Evolutionary conservation across 2,888 invertebrate genomes (phyloP).

Genomic region (Aphodius granarius): DNA sequence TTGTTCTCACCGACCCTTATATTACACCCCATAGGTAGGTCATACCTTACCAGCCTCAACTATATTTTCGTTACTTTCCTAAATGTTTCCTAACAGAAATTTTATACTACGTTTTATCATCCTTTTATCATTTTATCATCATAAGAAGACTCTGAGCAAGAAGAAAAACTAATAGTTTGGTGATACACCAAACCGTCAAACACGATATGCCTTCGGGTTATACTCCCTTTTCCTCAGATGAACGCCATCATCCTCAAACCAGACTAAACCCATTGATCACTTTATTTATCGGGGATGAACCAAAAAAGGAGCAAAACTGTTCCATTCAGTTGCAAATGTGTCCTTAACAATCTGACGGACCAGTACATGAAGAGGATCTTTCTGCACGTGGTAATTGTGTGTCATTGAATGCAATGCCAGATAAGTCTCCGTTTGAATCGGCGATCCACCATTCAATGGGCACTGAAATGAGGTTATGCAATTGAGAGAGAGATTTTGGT

Average conservation of each 20-base stretch:
- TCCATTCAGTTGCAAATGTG: slow-evolving; percentile 31
- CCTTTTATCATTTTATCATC: too few species aligned
- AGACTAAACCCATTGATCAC: slow-evolving; percentile 24
- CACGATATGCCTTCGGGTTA: background rate
- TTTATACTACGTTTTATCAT: too few species aligned
- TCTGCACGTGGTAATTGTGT: slow-evolving; percentile 31
- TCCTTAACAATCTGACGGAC: background rate
- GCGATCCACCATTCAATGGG: background rate
- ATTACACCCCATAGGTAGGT: background rate
- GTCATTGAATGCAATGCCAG: slow-evolving; percentile 21
- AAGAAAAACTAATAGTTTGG: background rate
- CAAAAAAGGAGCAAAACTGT: slow-evolving; percentile 12
- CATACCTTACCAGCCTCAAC: background rate
- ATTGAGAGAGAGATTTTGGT: too few species aligned
- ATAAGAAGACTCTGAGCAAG: too few species aligned
- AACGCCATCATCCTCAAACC: slow-evolving; percentile 22
- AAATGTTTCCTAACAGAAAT: too few species aligned
- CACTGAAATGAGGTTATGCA: background rate
- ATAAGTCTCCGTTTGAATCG: slow-evolving; percentile 3
- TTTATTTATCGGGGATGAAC: slow-evolving; percentile 26
- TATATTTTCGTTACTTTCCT: background rate
- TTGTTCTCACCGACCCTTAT: background rate
- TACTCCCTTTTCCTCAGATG: background rate
- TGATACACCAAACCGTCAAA: background rate
- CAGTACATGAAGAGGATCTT: slow-evolving; percentile 25